phyloP scores from a whole-genome alignment of 92 coral and sea anemone species.

The Heliopora coerulea region DNA sequence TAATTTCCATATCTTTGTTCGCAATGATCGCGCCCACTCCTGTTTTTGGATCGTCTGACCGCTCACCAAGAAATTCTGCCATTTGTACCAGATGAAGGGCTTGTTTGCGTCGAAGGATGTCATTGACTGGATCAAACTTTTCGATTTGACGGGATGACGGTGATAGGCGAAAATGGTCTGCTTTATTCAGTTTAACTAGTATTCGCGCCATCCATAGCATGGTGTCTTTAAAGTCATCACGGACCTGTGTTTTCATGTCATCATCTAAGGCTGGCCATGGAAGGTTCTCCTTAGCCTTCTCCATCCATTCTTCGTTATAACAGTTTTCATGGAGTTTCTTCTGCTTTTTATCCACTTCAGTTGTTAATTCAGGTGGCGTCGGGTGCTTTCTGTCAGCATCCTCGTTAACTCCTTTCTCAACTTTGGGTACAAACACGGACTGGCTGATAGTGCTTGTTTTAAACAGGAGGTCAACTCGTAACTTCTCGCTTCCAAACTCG shows the following conservation, averaged over 20 bases:
- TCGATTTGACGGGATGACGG: not conserved
- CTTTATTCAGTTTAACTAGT: not conserved
- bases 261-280: slow-evolving; percentile 65
- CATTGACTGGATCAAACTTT: not conserved
- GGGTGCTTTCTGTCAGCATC: slow-evolving; percentile 43
- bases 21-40: slow-evolving; percentile 87
- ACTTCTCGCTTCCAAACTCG: slow-evolving; percentile 10
- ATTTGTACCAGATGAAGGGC: slow-evolving; percentile 55
- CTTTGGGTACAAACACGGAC: slow-evolving; percentile 63
- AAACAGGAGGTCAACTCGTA: slow-evolving; percentile 52
- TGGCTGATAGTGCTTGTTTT: slow-evolving; percentile 64
- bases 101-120: slow-evolving; percentile 4
- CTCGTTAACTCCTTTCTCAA: slow-evolving; percentile 35
- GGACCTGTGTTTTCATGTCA: slow-evolving; percentile 40
- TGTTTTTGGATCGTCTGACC: slow-evolving; percentile 82
- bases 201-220: slow-evolving; percentile 70
- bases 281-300: slow-evolving; percentile 37
- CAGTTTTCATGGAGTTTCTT: not conserved
- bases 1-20: slow-evolving; percentile 53
- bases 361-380: slow-evolving; percentile 51
- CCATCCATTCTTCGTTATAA: slow-evolving; percentile 43
- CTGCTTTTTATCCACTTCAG: slow-evolving; percentile 10
- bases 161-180: not conserved
- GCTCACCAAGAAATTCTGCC: slow-evolving; percentile 69
- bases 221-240: slow-evolving; percentile 36